Evolutionary conservation across 2,797 vertebrate species (phyloP).

Genomic region (Chanos chanos): DNA sequence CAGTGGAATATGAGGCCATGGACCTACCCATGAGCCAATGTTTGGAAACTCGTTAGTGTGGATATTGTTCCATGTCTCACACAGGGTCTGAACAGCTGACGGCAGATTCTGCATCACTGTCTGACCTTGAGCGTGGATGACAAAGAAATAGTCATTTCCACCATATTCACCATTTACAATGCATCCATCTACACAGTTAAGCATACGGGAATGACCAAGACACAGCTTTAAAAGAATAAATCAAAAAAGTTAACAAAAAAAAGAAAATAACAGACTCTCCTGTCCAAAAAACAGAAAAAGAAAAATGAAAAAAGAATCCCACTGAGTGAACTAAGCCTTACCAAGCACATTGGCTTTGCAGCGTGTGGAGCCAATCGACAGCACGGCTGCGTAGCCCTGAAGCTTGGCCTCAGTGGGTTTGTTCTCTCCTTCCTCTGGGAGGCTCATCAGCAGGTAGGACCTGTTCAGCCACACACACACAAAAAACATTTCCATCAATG

Average conservation of each 20-base stretch:
- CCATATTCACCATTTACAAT: too few relatives aligned
- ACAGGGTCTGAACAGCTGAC: constrained; percentile 85
- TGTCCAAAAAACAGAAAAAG: background rate
- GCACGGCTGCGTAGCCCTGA: constrained; percentile 87
- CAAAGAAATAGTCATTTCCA: constrained; percentile 15
- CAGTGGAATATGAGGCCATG: background rate
- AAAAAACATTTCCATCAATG: background rate
- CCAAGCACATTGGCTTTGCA: constrained; percentile 94
- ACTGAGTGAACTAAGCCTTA: constrained; percentile 50
- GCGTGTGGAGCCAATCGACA: constrained; percentile 87
- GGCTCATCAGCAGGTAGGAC: constrained; percentile 90
- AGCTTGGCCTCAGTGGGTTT: constrained; percentile 85
- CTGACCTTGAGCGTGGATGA: too few relatives aligned
- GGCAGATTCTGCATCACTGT: constrained; percentile 91
- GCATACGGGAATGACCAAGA: too few relatives aligned
- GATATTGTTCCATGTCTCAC: constrained; percentile 93
- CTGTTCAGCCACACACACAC: constrained; percentile 54
- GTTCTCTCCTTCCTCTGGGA: constrained; percentile 87
- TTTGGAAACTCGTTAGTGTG: constrained; percentile 97
- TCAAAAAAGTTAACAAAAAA: background rate
- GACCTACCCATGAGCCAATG: constrained; percentile 93
- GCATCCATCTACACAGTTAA: too few relatives aligned
- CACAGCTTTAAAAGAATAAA: background rate
- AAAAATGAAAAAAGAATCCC: background rate
- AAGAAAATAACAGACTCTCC: background rate